Evolutionary conservation across 2,888 invertebrate genomes (phyloP).

Genomic region (Oscheius sp.): DNA sequence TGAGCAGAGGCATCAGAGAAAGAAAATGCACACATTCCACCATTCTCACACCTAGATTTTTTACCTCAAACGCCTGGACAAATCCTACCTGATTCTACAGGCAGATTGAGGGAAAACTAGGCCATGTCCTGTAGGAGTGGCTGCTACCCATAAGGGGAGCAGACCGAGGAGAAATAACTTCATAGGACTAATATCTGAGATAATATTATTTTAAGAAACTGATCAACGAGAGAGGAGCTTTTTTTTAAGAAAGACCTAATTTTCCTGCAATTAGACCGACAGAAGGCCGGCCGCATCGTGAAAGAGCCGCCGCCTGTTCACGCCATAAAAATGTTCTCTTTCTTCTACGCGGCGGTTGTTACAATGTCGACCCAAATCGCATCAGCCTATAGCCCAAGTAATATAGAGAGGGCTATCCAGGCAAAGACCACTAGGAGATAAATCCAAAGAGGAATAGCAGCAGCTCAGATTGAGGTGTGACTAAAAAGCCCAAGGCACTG

Average conservation of each 20-base stretch:
- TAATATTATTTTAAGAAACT: neutral
- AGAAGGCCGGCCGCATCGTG: neutral
- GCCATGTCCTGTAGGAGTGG: conserved; percentile 36
- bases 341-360: conserved; percentile 3
- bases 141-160: conserved; percentile 33
- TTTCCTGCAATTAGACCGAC: neutral
- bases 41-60: conserved; percentile 45
- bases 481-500: neutral
- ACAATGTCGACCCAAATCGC: conserved; percentile 5
- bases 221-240: neutral
- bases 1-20: conserved; percentile 45
- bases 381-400: neutral
- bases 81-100: conserved; percentile 46
- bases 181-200: neutral
- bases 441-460: neutral
- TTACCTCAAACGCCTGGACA: too few species aligned
- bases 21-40: conserved; percentile 56
- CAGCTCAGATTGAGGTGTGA: neutral
- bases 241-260: neutral
- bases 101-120: conserved; percentile 44
- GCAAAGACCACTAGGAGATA: neutral
- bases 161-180: conserved; percentile 24
- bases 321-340: conserved; percentile 19
- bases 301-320: neutral
- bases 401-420: neutral